These are phyloP conservation scores for Pseudococcus viburni DNA, from an alignment of 2,888 invertebrate genomes.

Conservation along the genomic window DNA sequence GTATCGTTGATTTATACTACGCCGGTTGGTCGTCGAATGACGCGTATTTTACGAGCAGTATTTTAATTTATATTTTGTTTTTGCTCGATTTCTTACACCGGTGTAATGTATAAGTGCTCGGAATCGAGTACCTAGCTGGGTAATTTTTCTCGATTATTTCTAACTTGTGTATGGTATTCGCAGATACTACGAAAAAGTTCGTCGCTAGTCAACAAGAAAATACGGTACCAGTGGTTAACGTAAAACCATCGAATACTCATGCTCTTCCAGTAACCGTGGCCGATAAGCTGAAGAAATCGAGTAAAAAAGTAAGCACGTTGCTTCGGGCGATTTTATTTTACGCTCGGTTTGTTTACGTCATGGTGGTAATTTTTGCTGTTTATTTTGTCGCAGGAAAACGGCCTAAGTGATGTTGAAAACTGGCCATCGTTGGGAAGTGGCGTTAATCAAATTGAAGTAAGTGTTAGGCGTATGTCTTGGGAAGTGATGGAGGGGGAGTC, in stretches of 20 bases:
- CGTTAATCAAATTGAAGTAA: slow-evolving; percentile 57
- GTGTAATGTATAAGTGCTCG: background rate
- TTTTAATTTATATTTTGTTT: background rate
- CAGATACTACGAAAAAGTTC: slow-evolving; percentile 17
- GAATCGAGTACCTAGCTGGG: too few relatives aligned
- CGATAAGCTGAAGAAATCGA: slow-evolving; percentile 44
- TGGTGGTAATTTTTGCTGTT: slow-evolving; percentile 6
- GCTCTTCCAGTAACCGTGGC: slow-evolving; percentile 39
- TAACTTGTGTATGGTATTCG: background rate
- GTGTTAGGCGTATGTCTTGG: background rate
- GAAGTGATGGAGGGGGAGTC: background rate
- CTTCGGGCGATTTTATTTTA: slow-evolving; percentile 15
- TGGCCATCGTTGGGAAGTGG: slow-evolving; percentile 88
- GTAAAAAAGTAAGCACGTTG: slow-evolving; percentile 23
- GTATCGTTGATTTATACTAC: background rate
- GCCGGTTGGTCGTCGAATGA: background rate
- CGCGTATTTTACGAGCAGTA: background rate
- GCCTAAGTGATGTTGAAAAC: slow-evolving; percentile 90
- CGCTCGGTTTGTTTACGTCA: background rate
- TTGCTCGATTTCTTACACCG: background rate
- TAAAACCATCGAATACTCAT: slow-evolving; percentile 24
- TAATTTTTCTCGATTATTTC: background rate
- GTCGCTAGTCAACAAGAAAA: slow-evolving; percentile 38
- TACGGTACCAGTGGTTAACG: background rate
- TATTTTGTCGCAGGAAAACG: slow-evolving; percentile 79